Conservation (phyloP, 2,113 vertebrate species). For the Leucoraja erinaceus region DNA sequence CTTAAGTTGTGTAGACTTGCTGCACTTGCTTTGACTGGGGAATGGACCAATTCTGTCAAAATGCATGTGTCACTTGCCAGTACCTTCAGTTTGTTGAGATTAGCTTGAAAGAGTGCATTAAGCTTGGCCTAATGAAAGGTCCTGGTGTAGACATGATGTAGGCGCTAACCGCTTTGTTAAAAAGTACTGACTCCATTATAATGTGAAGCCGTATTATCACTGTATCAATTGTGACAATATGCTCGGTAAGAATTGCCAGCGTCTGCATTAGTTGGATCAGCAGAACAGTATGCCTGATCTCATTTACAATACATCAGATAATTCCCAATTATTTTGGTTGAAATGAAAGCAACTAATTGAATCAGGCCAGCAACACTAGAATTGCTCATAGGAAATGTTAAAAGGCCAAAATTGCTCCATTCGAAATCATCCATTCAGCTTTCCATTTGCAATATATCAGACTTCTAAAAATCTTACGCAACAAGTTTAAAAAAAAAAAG, state of each 20-base stretch:
- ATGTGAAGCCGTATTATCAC: slow-evolving; percentile 45
- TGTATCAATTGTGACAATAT: slow-evolving; percentile 48
- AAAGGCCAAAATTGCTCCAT: not conserved
- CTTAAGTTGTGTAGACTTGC: not conserved
- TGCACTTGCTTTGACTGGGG: slow-evolving; percentile 42
- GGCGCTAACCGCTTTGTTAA: slow-evolving; percentile 43
- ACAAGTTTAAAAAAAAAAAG: too few species aligned
- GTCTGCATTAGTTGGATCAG: slow-evolving; percentile 45
- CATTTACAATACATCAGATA: slow-evolving; percentile 38
- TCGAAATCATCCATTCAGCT: not conserved
- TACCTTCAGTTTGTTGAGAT: slow-evolving; percentile 41
- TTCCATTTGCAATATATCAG: not conserved
- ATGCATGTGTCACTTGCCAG: slow-evolving; percentile 43
- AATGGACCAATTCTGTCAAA: slow-evolving; percentile 52
- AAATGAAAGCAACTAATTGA: slow-evolving; percentile 44
- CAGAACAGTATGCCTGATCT: slow-evolving; percentile 39
- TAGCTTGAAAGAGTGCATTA: slow-evolving; percentile 47
- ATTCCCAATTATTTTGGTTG: slow-evolving; percentile 39
- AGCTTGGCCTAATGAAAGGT: slow-evolving; percentile 43
- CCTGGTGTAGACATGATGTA: slow-evolving; percentile 49
- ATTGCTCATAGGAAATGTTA: slow-evolving; percentile 2
- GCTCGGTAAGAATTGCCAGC: slow-evolving; percentile 47
- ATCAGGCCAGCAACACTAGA: not conserved
- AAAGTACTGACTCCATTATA: slow-evolving; percentile 39
- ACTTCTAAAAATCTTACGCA: not conserved